These are phyloP conservation scores for Corythornis leucogaster DNA, from an alignment of 2,797 vertebrate genomes.

Conservation along the genomic window DNA sequence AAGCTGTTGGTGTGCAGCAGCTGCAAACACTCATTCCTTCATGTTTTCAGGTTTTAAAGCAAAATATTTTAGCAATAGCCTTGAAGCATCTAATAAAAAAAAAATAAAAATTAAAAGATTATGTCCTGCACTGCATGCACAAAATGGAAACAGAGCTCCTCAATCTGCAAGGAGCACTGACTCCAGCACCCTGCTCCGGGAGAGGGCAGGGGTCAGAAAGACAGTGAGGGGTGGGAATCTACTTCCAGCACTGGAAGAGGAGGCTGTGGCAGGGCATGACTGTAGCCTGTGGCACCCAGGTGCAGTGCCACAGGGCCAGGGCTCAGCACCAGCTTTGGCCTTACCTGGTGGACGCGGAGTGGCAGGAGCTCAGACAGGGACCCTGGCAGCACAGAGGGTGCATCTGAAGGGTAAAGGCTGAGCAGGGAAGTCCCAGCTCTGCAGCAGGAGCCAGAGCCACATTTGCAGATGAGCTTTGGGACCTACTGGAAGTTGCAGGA, in stretches of 20 bases:
- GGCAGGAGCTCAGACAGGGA: accelerated
- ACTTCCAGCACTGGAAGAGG: not conserved
- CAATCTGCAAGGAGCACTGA: not conserved
- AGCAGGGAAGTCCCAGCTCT: not conserved
- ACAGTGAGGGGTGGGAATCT: not conserved
- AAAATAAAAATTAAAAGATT: not conserved
- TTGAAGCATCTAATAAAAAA: not conserved
- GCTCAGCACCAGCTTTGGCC: not conserved
- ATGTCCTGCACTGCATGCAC: accelerated
- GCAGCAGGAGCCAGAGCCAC: not conserved
- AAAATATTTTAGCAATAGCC: not conserved
- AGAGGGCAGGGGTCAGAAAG: accelerated
- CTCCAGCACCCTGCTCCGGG: not conserved
- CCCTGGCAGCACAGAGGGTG: not conserved
- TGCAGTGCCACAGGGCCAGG: not conserved
- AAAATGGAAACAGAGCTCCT: not conserved
- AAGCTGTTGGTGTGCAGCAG: not conserved
- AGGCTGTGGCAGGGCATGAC: not conserved
- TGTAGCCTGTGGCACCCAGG: not conserved
- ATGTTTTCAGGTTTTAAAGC: not conserved
- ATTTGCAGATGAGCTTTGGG: not conserved
- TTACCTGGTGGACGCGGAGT: not conserved
- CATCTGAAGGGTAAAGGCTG: accelerated
- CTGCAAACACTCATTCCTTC: not conserved
- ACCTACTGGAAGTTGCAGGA: not conserved